Evolutionary conservation across 2,888 invertebrate species (phyloP).

Genomic region (Eristalis pertinax): DNA sequence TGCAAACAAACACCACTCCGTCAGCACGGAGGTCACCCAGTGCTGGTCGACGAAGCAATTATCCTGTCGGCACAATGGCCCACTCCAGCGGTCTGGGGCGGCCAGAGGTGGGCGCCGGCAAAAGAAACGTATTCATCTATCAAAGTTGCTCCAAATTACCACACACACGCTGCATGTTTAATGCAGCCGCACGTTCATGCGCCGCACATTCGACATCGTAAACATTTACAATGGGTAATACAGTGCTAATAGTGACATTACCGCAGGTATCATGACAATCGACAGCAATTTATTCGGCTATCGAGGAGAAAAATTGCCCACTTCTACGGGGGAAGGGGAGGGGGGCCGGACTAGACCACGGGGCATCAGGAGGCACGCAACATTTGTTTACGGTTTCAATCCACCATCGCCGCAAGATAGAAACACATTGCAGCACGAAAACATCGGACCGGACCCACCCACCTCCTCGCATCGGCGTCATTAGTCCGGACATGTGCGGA

Average conservation of each 20-base stretch:
- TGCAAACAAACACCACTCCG: background rate
- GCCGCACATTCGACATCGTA: conserved; percentile 4
- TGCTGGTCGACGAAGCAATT: background rate
- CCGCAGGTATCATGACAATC: conserved; percentile 53
- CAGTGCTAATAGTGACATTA: conserved; percentile 67
- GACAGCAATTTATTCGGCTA: conserved; percentile 60
- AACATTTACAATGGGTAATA: conserved; percentile 54
- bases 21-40: background rate
- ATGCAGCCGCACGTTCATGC: background rate
- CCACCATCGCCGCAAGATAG: conserved; percentile 8
- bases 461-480: conserved; percentile 14
- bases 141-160: background rate
- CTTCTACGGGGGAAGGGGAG: background rate
- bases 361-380: conserved; percentile 50
- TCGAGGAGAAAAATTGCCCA: conserved; percentile 59
- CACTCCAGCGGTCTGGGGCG: background rate
- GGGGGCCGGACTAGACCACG: background rate
- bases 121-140: background rate
- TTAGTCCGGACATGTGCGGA: conserved; percentile 18
- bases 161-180: conserved; percentile 7
- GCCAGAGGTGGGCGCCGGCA: background rate
- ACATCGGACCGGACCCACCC: background rate
- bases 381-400: conserved; percentile 51
- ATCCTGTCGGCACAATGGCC: background rate
- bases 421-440: background rate